Evolutionary conservation across 1,140 invertebrate genomes (phyloP).

Genomic region (Lepidotrigona ventralis): DNA sequence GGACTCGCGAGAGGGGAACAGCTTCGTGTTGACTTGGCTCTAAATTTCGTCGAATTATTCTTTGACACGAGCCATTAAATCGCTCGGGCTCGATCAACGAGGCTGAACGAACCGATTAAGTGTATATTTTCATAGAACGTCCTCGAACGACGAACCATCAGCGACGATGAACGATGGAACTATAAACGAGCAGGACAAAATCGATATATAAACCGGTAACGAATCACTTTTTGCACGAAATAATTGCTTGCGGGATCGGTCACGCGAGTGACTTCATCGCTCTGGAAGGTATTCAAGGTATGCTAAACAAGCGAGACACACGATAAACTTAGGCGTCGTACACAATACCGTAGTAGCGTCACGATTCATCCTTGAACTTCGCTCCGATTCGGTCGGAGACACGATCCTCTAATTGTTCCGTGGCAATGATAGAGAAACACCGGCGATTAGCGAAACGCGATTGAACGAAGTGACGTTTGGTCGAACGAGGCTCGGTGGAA

Average conservation of each 20-base stretch:
- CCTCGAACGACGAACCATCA: constrained; percentile 38
- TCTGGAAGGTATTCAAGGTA: not conserved
- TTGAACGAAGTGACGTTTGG: not conserved
- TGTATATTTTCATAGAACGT: constrained; percentile 47
- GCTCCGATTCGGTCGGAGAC: not conserved
- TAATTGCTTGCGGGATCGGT: not conserved
- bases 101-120: constrained; percentile 57
- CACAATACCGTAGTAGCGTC: not conserved
- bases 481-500: not conserved
- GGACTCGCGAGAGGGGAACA: not conserved
- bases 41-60: constrained; percentile 55
- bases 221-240: not conserved
- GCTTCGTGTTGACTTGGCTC: constrained; percentile 25
- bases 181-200: constrained; percentile 29
- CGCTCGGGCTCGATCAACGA: constrained; percentile 58
- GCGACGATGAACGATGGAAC: constrained; percentile 29
- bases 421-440: not conserved
- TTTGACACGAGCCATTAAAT: constrained; percentile 54
- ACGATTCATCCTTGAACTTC: constrained; percentile 13
- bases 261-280: constrained; percentile 3
- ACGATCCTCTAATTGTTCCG: not conserved
- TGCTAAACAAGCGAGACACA: not conserved
- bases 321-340: not conserved
- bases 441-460: not conserved
- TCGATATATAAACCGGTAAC: constrained; percentile 48